Conservation (phyloP, 2,797 vertebrate species). For the Carapus acus region DNA sequence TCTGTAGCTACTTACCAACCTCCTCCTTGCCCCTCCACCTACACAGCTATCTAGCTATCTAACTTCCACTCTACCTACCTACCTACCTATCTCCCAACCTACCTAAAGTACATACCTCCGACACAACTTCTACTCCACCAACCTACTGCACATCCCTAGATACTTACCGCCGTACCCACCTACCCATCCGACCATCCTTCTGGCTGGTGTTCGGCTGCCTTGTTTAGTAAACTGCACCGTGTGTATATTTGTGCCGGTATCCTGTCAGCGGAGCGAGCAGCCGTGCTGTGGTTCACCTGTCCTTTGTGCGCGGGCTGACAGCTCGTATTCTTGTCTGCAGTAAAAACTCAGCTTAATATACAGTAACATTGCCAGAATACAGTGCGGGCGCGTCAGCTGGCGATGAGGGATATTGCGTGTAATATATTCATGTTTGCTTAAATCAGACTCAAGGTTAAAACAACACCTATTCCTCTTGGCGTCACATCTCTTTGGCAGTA, state of each 20-base stretch:
- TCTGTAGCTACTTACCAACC: constrained; percentile 16
- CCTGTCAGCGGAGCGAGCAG: constrained; percentile 45
- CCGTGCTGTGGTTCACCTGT: constrained; percentile 53
- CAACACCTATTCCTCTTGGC: constrained; percentile 70
- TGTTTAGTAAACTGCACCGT: constrained; percentile 8
- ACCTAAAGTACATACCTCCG: background rate
- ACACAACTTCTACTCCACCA: no score
- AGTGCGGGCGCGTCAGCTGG: constrained; percentile 45
- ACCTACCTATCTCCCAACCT: background rate
- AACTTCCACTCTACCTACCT: background rate
- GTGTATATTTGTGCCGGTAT: constrained; percentile 1
- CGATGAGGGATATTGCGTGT: constrained; percentile 56
- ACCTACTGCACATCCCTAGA: no score
- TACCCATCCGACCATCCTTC: constrained; percentile 1
- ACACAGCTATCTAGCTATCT: background rate
- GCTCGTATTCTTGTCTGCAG: constrained; percentile 55
- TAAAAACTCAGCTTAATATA: constrained; percentile 60
- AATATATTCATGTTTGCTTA: constrained; percentile 75
- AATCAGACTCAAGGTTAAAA: constrained; percentile 75
- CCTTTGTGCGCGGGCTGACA: constrained; percentile 57
- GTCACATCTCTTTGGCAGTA: constrained; percentile 70
- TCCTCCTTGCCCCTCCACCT: background rate
- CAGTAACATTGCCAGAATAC: constrained; percentile 53
- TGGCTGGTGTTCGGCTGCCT: constrained; percentile 17
- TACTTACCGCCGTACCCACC: no score